Conservation (phyloP, 2,888 invertebrate genomes). For the Piscicola geometra region DNA sequence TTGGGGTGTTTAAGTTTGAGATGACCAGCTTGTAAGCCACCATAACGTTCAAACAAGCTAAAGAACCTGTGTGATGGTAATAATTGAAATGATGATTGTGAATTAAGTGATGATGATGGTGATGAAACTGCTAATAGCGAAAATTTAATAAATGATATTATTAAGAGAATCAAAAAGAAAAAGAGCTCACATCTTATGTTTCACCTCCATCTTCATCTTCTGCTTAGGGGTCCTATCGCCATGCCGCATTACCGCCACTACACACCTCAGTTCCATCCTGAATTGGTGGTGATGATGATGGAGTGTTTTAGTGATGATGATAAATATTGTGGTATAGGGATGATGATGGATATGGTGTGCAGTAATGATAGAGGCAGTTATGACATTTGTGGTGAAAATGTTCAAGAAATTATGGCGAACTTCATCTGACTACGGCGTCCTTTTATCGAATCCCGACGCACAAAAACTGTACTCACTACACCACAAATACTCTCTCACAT, state of each 20-base stretch:
- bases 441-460: too few relatives aligned
- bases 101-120: background rate
- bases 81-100: background rate
- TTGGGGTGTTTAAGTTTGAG: constrained; percentile 95
- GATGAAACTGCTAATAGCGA: constrained; percentile 3
- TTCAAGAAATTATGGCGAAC: too few relatives aligned
- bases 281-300: too few relatives aligned
- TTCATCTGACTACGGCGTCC: too few relatives aligned
- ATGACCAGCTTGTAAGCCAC: constrained; percentile 85
- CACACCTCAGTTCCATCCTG: constrained; percentile 81
- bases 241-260: constrained; percentile 93
- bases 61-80: constrained; percentile 70
- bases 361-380: too few relatives aligned
- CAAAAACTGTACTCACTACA: too few relatives aligned
- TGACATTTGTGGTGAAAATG: too few relatives aligned
- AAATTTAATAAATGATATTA: background rate
- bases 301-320: background rate
- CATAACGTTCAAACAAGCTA: constrained; percentile 95
- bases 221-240: constrained; percentile 99
- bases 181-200: constrained; percentile 65
- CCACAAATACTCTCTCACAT: background rate
- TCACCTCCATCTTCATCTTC: constrained; percentile 99
- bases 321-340: background rate
- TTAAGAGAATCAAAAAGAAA: too few relatives aligned
- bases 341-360: too few relatives aligned